phyloP scores from a whole-genome alignment of 1,140 invertebrate species.

The Protaetia brevitarsis region DNA sequence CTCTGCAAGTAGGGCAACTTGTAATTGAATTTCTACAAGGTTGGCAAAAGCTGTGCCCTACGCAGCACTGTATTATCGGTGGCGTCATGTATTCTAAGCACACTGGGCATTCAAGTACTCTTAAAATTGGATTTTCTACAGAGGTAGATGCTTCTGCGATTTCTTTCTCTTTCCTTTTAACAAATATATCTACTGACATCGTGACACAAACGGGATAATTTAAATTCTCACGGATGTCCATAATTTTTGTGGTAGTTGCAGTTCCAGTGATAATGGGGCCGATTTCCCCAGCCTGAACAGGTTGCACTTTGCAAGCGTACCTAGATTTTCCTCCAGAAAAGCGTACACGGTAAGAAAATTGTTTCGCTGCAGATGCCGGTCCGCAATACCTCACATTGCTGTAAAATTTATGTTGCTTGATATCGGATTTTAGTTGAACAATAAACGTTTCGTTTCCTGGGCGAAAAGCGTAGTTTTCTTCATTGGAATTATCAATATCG shows the following conservation, averaged over 20 bases:
- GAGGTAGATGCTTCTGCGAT: not conserved
- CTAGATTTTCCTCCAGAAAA: not conserved
- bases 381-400: not conserved
- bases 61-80: constrained; percentile 37
- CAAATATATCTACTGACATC: not conserved
- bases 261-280: not conserved
- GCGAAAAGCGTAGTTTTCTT: not conserved
- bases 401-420: not conserved
- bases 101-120: constrained; percentile 37
- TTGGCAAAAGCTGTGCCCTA: constrained; percentile 40
- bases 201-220: not conserved
- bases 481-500: constrained; percentile 29
- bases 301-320: not conserved
- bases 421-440: not conserved
- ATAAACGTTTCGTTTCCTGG: not conserved
- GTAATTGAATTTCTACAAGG: constrained; percentile 28
- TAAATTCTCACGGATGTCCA: not conserved
- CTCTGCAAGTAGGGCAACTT: constrained; percentile 30
- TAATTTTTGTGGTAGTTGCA: not conserved
- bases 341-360: not conserved
- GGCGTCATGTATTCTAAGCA: constrained; percentile 37
- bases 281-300: not conserved
- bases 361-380: not conserved
- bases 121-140: not conserved
- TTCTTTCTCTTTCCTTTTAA: not conserved